Base-by-base conservation (phyloP, 2,797 vertebrate genomes). In the Amniataba percoides region DNA sequence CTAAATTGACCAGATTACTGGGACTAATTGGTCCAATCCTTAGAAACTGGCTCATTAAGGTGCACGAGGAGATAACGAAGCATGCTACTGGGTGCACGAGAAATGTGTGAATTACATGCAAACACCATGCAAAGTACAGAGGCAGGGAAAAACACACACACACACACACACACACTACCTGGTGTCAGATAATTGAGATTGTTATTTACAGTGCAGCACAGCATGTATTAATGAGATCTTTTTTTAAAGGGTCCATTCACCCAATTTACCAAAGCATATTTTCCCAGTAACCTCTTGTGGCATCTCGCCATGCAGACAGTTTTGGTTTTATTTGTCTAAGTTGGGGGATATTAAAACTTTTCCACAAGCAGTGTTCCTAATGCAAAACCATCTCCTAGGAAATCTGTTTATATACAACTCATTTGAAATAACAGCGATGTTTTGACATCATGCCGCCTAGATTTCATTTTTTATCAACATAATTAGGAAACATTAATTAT, bases 1-100 rank as follows among this genome's bases (percentile, higher is more conserved):
- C 74, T 89, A 87, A 90, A 92, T 90, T 89, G 91, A 90, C 82
- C 81, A 88, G 89, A 91, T 86, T 87, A 89, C 83, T 75, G 83
- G 87, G 82, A 93, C 88, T 90, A 92, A 94, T 92, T 90, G 87
- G 78, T 72, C 71, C 89, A 71, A 81, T 92, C 70, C 55, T 49
- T 61, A 79, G 73, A 52, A 87, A 86, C 57, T 72, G 85, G 80
- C 88, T 92, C 84, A 89, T 91, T 90, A 87, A 82, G 62, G 80
- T 80, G 65, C 75, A 76, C 39, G 63, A 82, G 27, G 74, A 81
- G 86, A 85, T 88, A 88, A 92, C 10, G 52, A 82, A 84, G 83
- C 78, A 59, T 59, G 75, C 56, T 66, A 45, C n/a, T 19, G 52
- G 58, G 46, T 23, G 66, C 53, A 64, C 61, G 19, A 73, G 71